phyloP scores from a whole-genome alignment of 2,797 vertebrate genomes.

The Argentina silus region DNA sequence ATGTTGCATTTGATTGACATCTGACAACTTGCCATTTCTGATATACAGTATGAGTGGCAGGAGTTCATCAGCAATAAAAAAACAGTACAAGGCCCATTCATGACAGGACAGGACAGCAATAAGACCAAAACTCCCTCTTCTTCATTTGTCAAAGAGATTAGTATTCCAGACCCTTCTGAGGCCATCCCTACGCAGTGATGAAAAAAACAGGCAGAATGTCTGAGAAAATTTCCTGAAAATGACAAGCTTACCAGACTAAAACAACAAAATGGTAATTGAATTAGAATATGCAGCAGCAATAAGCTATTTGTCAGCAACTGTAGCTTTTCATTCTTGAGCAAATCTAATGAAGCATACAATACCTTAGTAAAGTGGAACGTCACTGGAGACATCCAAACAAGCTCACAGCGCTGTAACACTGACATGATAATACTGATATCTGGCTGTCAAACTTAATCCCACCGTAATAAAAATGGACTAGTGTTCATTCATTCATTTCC shows the following conservation, averaged over 20 bases:
- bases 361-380: too few species aligned
- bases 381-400: too few species aligned
- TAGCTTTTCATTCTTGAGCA: neutral
- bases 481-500: too few species aligned
- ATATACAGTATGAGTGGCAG: neutral
- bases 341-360: too few species aligned
- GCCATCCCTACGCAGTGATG: constrained; percentile 17
- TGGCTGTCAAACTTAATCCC: too few species aligned
- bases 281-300: neutral
- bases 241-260: neutral
- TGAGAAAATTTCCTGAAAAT: neutral
- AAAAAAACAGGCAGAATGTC: constrained; percentile 32
- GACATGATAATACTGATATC: too few species aligned
- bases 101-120: neutral
- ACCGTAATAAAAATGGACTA: too few species aligned
- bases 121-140: neutral
- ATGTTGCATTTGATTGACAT: neutral
- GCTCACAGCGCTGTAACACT: too few species aligned
- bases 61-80: neutral
- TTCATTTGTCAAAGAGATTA: constrained; percentile 28
- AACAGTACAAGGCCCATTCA: neutral
- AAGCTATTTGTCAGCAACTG: neutral
- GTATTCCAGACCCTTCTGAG: constrained; percentile 46
- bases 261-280: neutral
- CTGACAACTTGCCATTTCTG: neutral